Evolutionary conservation across 2,113 vertebrate genomes (phyloP).

Genomic region (Gallinago paraguaiae): DNA sequence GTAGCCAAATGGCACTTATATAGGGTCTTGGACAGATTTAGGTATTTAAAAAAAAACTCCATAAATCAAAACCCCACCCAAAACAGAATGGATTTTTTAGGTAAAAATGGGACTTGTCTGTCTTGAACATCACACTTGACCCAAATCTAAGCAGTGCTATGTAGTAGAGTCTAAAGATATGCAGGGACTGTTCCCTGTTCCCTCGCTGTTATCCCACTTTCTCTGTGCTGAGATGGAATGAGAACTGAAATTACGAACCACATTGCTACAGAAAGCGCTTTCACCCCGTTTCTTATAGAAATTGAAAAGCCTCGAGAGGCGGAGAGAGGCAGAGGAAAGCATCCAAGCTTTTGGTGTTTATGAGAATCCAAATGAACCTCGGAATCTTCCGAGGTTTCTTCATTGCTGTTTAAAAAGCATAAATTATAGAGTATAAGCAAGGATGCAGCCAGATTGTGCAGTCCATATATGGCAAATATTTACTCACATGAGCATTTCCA

Average conservation of each 20-base stretch:
- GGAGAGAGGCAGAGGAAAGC: slow-evolving; percentile 2
- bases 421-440: slow-evolving; percentile 46
- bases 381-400: slow-evolving; percentile 33
- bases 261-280: neutral
- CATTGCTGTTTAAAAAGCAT: slow-evolving; percentile 46
- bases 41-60: neutral
- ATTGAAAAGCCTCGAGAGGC: neutral
- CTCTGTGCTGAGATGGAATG: neutral
- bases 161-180: neutral
- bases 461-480: slow-evolving; percentile 65
- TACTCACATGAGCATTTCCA: slow-evolving; percentile 62
- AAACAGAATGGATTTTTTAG: neutral
- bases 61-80: neutral
- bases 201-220: neutral
- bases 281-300: neutral
- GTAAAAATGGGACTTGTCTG: neutral
- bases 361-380: slow-evolving; percentile 40
- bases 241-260: neutral
- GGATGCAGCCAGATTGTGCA: slow-evolving; percentile 56
- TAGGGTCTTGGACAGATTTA: neutral
- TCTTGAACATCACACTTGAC: neutral
- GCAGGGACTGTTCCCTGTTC: neutral
- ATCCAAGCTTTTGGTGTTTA: slow-evolving; percentile 37
- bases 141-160: neutral
- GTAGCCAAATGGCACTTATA: neutral